These are phyloP conservation scores for Phalloptychus januarius DNA, from an alignment of 2,797 vertebrate genomes.

Conservation along the genomic window DNA sequence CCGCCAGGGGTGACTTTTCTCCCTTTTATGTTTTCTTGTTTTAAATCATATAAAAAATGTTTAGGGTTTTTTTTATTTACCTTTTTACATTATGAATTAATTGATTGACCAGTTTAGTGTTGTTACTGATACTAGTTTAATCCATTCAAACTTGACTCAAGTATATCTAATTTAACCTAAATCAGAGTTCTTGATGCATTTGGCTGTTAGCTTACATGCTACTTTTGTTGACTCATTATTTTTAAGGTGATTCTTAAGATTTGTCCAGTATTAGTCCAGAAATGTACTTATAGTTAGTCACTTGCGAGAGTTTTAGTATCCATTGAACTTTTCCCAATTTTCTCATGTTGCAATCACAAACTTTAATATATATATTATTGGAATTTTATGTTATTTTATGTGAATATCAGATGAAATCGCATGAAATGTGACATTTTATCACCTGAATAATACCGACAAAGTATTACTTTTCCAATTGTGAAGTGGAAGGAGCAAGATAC, in stretches of 20 bases:
- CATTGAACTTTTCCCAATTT: neutral
- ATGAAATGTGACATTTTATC: too few relatives aligned
- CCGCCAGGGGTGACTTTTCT: slow-evolving; percentile 86
- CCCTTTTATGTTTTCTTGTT: neutral
- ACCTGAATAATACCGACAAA: neutral
- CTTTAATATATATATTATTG: neutral
- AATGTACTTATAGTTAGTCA: neutral
- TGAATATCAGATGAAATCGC: too few relatives aligned
- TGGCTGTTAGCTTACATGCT: neutral
- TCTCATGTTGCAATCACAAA: neutral
- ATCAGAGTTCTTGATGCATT: neutral
- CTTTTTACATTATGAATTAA: neutral
- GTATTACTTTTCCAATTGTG: neutral
- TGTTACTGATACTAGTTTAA: neutral
- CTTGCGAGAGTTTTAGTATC: neutral
- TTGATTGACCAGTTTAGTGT: neutral
- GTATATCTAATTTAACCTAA: neutral
- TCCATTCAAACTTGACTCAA: neutral
- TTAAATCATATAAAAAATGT: neutral
- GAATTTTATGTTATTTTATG: neutral
- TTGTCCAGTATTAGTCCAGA: neutral
- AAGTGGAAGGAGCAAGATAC: neutral
- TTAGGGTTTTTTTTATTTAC: neutral
- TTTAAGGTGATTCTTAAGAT: neutral
- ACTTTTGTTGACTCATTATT: neutral